Evolutionary conservation across 2,888 invertebrate species (phyloP), one percentile per base, ranked within the genome.

Genomic region (Drosophila paranaensis): DNA sequence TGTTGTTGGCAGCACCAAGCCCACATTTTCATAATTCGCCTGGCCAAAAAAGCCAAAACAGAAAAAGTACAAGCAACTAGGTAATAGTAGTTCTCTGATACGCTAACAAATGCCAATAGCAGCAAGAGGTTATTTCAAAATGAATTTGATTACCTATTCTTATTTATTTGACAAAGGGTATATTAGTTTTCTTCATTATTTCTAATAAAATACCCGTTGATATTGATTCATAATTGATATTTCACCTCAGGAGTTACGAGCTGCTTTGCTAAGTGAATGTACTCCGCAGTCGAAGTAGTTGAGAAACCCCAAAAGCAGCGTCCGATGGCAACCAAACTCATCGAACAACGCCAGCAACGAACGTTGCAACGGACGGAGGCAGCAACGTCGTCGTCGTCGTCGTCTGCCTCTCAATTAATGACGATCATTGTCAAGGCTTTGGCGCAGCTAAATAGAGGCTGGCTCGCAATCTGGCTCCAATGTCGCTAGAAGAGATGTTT

Each of bases 361-460:
- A 60, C 54, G 56, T 65, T 58, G 60, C 62, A 58, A 46, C 55
- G 56, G 45, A 67, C 60, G 62, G 37, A 35, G 58, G 20, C 39
- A 30, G 40, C 13, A 10, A 11, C 56, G 58, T n/a, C 50, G 51
- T 39, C 40, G 50, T 30, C 37, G 45, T 25, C 55, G 60, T 37
- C 60, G 76, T 74, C 79, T 81, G 83, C 85, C 88, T 82, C 88
- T 85, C 88, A 86, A 87, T 88, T 88, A 88, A 88, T 82, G 88
- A 88, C 87, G 87, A 88, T 88, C 87, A 88, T 88, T 88, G 87
- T 88, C 88, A 88, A 83, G 87, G 87, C 88, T 87, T 76, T 79
- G 87, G 67, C 82, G 81, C 81, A 85, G 87, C 85, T 87, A 87
- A 85, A 88, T 83, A 88, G 88, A 85, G 88, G 88, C 81, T 82